Conservation (phyloP, 2,797 vertebrate species). For the Syngnathus acus region DNA sequence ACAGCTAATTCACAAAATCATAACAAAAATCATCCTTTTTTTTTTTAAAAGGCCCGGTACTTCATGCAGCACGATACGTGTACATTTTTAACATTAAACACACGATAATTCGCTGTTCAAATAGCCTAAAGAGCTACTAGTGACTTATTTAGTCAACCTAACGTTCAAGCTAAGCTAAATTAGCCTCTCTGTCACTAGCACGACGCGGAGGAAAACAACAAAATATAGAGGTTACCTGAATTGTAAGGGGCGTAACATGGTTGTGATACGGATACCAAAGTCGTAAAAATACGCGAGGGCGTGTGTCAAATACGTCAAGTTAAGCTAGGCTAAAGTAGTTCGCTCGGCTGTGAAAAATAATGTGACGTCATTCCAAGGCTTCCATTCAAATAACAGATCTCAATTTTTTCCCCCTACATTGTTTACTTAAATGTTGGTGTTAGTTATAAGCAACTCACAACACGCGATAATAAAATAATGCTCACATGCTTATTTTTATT, state of each 20-base stretch:
- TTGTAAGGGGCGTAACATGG: not conserved
- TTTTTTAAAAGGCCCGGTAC: too few relatives aligned
- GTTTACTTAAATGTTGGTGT: not conserved
- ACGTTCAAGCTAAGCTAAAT: not conserved
- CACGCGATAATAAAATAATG: not conserved
- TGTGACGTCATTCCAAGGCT: not conserved
- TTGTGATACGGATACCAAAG: not conserved
- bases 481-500: not conserved
- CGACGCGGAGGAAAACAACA: not conserved
- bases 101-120: not conserved
- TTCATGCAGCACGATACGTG: not conserved
- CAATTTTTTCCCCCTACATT: not conserved
- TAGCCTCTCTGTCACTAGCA: not conserved
- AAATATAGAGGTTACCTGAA: not conserved
- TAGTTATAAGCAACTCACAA: not conserved
- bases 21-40: too few relatives aligned
- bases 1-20: too few relatives aligned
- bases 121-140: not conserved
- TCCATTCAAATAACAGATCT: not conserved
- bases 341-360: not conserved
- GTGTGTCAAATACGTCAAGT: not conserved
- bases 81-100: not conserved
- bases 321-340: slow-evolving; percentile 2
- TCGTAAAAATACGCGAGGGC: not conserved
- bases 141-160: not conserved